Base-by-base conservation (phyloP, 2,797 vertebrate species). In the Austrolebias charrua region DNA sequence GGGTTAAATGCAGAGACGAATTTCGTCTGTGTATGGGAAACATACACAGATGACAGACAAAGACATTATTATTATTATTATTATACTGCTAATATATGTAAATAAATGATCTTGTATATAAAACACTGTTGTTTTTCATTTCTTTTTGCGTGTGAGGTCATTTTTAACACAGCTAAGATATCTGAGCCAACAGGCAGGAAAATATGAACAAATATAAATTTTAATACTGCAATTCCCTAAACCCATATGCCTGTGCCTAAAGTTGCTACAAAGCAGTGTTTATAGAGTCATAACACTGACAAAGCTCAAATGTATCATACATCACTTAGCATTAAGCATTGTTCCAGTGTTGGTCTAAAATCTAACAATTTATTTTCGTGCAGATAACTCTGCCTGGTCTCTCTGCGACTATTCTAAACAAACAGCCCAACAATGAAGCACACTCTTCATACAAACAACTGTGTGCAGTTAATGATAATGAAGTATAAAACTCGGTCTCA, bases 351-450 rank as follows among this genome's bases (percentile, higher is more conserved):
- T 18, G 9, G 6, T 46, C 44, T 46, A 18, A 18, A 46, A 18
- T 18, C n/a, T 19, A 19, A 46, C 19, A 3, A 10, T 18, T 7
- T 46, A 0, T 46, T 46, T 18, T 19, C n/a, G 16, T 46, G 44
- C n/a, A 46, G 42, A 44, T 16, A 16, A 16, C 42, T 45, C 35
- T 10, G 35, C 35, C 10, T 40, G 2, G 38, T 40, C 11, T 40
- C 11, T 40, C 38, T 40, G 38, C 10, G 44, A 45, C 44, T 9
- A 45, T 45, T 1, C 2, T 49, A 14, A 24, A 49, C 47, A 47
- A 55, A 55, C 38, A 35, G 29, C 47, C 46, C 66, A 52, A 63
- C 51, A 55, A 18, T 10, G 28, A 50, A 56, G 48, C 60, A 43
- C 62, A 35, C 12, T 1, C 38, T 24, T 42, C 60, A 82, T 42